Conservation (phyloP, 2,888 invertebrate genomes). For the Rhogogaster chlorosoma region DNA sequence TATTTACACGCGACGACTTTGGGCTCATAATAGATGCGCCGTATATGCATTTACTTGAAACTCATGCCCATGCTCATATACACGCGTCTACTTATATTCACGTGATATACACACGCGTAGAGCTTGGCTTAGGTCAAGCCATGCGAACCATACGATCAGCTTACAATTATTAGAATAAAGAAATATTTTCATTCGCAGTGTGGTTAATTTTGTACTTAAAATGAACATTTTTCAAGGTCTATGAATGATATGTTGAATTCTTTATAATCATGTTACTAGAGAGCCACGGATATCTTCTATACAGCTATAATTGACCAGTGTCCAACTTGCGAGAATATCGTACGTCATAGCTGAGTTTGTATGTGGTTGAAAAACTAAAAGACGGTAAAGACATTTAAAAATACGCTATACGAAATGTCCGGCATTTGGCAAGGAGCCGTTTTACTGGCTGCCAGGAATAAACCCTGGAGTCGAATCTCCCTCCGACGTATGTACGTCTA, state of each 20-base stretch:
- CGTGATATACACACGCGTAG: neutral
- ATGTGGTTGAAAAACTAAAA: neutral
- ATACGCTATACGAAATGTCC: constrained; percentile 63
- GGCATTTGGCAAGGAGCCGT: constrained; percentile 68
- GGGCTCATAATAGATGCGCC: constrained; percentile 71
- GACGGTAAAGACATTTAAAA: constrained; percentile 53
- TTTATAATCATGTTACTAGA: neutral
- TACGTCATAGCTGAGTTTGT: constrained; percentile 9
- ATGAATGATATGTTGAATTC: neutral
- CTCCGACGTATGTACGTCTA: neutral
- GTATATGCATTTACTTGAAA: constrained; percentile 43
- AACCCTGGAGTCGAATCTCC: constrained; percentile 65
- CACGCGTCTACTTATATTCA: neutral
- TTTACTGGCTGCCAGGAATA: constrained; percentile 70
- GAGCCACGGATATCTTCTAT: neutral
- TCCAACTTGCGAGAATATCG: neutral
- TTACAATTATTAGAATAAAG: neutral
- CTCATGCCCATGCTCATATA: neutral
- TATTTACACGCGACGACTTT: constrained; percentile 71
- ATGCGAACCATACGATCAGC: neutral
- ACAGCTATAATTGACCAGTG: neutral
- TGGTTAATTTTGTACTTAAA: too few relatives aligned
- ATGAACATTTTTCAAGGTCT: neutral
- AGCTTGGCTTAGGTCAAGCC: neutral
- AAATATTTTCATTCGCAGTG: too few relatives aligned